Base-by-base conservation (phyloP, 2,797 vertebrate species). In the Netta rufina region DNA sequence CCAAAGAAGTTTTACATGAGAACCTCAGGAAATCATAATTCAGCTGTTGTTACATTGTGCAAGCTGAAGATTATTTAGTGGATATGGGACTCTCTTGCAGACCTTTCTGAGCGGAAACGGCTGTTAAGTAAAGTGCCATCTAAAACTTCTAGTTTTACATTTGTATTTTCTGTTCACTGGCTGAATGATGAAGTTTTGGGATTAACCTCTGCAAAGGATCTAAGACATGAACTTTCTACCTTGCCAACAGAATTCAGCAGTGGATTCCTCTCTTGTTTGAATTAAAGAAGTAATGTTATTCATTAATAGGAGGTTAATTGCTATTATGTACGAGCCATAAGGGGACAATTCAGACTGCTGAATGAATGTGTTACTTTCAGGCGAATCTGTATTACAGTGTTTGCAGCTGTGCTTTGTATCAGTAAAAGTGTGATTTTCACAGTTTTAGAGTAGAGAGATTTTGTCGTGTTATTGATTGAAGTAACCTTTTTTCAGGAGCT, bases 41-140 rank as follows among this genome's bases (percentile, higher is more conserved):
- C 38, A 75, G 32, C 28, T 87, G 15, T 16, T 75, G 25, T 43
- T 77, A 13, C 1, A 19, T 38, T 72, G 38, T 72, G 70, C 41
- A 90, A 78, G 57, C 62, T 70, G 58, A 58, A 83, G 66, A 58
- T 36, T 57, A 28, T 88, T 91, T 76, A 22, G 12, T 53, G 64
- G 24, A 32, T 17, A 21, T 19, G n/a, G 39, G 25, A 18, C 19
- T 45, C 10, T 87, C 90, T 82, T n/a, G 11, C 22, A 47, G 61
- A 85, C 45, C 18, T 6, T 18, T 41, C 72, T 83, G 72, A 65
- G 20, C 49, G 32, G 76, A 83, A 84, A 24, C 38, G 39, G 70
- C 72, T 78, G 57, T 15, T 51, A 9, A 0, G 0, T 62, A 60
- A 88, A 38, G 56, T 80, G 43, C 61, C 4, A 4, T 38, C 1